Base-by-base conservation (phyloP, 2,113 vertebrate species). In the Mesoclemmys tuberculata region DNA sequence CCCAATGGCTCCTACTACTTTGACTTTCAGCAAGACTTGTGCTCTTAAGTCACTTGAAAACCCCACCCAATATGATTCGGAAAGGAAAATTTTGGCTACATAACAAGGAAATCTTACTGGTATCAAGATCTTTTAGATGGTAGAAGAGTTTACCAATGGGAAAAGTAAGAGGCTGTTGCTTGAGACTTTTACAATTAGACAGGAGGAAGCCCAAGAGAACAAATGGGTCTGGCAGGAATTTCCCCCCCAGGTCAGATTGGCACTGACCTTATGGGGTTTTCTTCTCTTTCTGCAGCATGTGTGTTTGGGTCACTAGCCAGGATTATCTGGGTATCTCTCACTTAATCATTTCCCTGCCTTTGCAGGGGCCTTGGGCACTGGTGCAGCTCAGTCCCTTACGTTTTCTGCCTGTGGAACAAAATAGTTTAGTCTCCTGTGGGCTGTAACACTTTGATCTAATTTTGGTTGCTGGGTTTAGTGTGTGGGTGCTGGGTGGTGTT, bases 101-200 rank as follows among this genome's bases (percentile, higher is more conserved):
- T 5, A 84, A n/a, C 12, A 0, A 0, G 11, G 1, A 2, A 44
- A 77, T 46, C 26, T 88, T 84, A 74, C 35, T 84, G 71, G 49
- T 10, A 29, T 29, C 54, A 16, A 11, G 5, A 29, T 82, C 52
- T 87, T 89, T 44, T 84, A 81, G 80, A 54, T 51, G 58, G 51
- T 35, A 77, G 1, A 4, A 6, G 8, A 68, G 2, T 6, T 75
- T 38, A 27, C 80, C 48, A 48, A 2, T 7, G 51, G 51, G 85
- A 61, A 0, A 3, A 61, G 22, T n/a, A 93, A 87, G 79, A 2
- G 18, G 2, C 41, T 0, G 46, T 18, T 83, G 8, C 49, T 46
- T 46, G 16, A 84, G 64, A 56, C 13, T 31, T 91, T 79, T n/a
- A 75, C 85, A 92, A 85, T 51, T 68, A 86, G 51, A 58, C 13